phyloP scores from a whole-genome alignment of 2,888 invertebrate species.

The Sesamia inferens region DNA sequence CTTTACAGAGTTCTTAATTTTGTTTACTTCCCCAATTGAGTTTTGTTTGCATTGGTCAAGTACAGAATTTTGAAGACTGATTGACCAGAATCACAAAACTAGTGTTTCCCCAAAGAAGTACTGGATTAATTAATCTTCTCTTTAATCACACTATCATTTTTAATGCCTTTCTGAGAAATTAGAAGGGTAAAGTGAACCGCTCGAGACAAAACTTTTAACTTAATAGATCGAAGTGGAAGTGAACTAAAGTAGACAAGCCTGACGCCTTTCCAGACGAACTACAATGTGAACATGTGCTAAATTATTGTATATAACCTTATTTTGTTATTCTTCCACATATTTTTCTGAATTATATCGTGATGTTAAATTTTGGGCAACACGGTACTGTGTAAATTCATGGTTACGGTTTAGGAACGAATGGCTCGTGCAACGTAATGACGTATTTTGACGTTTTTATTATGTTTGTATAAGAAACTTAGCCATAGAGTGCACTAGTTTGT shows the following conservation, averaged over 20 bases:
- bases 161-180: too few species aligned
- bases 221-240: not conserved
- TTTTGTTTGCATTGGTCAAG: not conserved
- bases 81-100: not conserved
- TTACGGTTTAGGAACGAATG: not conserved
- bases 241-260: not conserved
- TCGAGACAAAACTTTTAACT: not conserved
- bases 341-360: not conserved
- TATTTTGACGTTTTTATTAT: slow-evolving; percentile 32
- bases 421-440: slow-evolving; percentile 22
- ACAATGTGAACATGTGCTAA: not conserved
- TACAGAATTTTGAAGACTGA: not conserved
- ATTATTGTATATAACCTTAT: not conserved
- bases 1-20: not conserved
- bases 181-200: too few species aligned
- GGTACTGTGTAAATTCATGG: not conserved
- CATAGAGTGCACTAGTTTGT: slow-evolving; percentile 70
- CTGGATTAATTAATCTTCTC: too few species aligned
- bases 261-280: not conserved
- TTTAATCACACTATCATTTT: too few species aligned
- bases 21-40: not conserved
- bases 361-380: not conserved
- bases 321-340: not conserved
- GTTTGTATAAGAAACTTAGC: slow-evolving; percentile 38
- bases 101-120: not conserved